Conservation (phyloP, 2,113 vertebrate species). For the Brachyhypopomus gauderio region DNA sequence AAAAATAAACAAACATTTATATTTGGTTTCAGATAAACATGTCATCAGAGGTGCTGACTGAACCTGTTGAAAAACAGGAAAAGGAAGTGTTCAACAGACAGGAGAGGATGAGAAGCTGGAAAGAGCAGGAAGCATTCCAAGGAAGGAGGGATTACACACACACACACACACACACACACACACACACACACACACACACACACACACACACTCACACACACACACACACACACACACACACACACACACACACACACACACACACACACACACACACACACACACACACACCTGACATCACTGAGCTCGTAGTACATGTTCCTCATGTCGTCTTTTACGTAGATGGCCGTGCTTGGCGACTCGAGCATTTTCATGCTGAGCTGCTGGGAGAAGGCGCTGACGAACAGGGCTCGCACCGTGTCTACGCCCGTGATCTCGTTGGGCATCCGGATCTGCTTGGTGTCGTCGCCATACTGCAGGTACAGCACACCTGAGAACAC, state of each 20-base stretch:
- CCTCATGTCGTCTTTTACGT: constrained; percentile 95
- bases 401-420: constrained; percentile 95
- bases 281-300: constrained; percentile 86
- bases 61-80: constrained; percentile 13
- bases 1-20: no score
- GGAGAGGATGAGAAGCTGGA: no score
- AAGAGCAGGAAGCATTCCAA: background rate
- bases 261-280: background rate
- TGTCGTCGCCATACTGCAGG: constrained; percentile 95
- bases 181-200: background rate
- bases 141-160: constrained; percentile 1
- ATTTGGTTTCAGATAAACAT: background rate
- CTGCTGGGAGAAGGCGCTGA: constrained; percentile 97
- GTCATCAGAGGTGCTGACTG: background rate
- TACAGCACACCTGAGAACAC: constrained; percentile 86
- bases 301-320: constrained; percentile 94
- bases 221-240: constrained; percentile 47
- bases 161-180: background rate
- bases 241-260: background rate
- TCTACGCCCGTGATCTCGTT: constrained; percentile 96
- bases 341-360: constrained; percentile 91
- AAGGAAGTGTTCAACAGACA: background rate
- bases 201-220: constrained; percentile 68
- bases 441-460: constrained; percentile 94
- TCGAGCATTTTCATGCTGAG: constrained; percentile 98